A percentile compares a stretch with the other conserved stretches of the same genome.
phyloP scores from a whole-genome alignment of 2,113 vertebrate genomes.

The Periophthalmodon schlosseri region DNA sequence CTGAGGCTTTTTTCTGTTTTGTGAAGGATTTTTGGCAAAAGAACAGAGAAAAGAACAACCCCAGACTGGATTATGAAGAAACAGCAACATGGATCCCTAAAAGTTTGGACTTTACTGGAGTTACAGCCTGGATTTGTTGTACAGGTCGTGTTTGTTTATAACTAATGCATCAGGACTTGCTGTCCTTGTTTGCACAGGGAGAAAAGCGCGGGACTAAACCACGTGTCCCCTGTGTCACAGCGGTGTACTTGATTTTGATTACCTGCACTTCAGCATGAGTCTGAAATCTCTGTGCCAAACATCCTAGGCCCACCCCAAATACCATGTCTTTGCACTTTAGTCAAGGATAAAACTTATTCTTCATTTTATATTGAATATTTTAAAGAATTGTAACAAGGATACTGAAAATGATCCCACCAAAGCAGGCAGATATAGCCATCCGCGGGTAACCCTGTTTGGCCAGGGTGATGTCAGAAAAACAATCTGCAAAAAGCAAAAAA shows the following conservation, averaged over 20 bases:
- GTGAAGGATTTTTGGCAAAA: no score
- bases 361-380: neutral
- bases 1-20: no score
- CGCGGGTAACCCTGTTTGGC: slow-evolving; percentile 93
- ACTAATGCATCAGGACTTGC: no score
- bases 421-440: slow-evolving; percentile 97
- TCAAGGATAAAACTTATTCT: slow-evolving; percentile 42
- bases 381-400: slow-evolving; percentile 79
- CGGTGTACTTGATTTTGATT: slow-evolving; percentile 13
- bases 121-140: no score
- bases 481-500: slow-evolving; percentile 77
- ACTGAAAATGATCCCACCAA: slow-evolving; percentile 99
- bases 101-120: no score
- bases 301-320: slow-evolving; percentile 90
- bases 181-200: no score
- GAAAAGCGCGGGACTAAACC: no score
- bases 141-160: no score
- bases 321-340: slow-evolving; percentile 86
- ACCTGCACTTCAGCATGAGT: slow-evolving; percentile 80
- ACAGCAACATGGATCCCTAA: no score
- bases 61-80: no score
- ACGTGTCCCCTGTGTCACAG: no score
- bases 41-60: no score
- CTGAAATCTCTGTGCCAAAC: slow-evolving; percentile 82
- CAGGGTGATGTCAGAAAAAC: slow-evolving; percentile 91